phyloP scores from a whole-genome alignment of 2,797 vertebrate species.

The Sebastolobus alascanus region DNA sequence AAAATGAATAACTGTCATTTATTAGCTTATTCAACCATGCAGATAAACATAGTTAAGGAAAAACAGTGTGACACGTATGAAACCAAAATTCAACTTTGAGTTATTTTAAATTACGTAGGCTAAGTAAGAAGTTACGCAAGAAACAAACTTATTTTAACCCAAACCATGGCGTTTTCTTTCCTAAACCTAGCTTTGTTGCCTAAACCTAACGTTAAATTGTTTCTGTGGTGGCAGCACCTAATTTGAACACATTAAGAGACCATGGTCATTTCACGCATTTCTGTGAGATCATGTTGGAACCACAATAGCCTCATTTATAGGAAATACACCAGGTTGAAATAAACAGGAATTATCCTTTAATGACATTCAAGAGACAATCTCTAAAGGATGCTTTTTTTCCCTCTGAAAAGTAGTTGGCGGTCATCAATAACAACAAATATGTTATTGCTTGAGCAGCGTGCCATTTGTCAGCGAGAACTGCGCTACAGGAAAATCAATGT shows the following conservation, averaged over 20 bases:
- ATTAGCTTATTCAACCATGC: neutral
- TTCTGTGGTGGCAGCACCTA: neutral
- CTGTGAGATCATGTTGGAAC: neutral
- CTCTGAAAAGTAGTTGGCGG: slow-evolving; percentile 16
- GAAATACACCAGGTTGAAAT: neutral
- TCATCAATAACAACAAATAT: slow-evolving; percentile 69
- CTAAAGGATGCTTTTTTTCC: slow-evolving; percentile 14
- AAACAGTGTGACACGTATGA: too few species aligned
- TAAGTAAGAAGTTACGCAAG: too few species aligned
- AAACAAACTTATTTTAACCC: neutral
- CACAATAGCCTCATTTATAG: neutral
- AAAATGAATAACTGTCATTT: neutral
- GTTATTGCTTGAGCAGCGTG: slow-evolving; percentile 67
- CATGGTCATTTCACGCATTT: neutral
- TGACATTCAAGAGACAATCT: slow-evolving; percentile 26
- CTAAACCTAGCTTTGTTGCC: neutral
- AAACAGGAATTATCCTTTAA: neutral
- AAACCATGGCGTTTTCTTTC: neutral
- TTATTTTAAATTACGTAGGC: too few species aligned
- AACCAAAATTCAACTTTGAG: too few species aligned
- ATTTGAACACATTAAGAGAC: fast-evolving
- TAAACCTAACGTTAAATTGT: neutral
- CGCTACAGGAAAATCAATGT: slow-evolving; percentile 79
- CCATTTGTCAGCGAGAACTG: slow-evolving; percentile 71
- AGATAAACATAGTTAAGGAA: too few species aligned